Conservation (phyloP, 30 jellyfish, hydroid and myxozoan genomes). For the Rhopilema esculentum region DNA sequence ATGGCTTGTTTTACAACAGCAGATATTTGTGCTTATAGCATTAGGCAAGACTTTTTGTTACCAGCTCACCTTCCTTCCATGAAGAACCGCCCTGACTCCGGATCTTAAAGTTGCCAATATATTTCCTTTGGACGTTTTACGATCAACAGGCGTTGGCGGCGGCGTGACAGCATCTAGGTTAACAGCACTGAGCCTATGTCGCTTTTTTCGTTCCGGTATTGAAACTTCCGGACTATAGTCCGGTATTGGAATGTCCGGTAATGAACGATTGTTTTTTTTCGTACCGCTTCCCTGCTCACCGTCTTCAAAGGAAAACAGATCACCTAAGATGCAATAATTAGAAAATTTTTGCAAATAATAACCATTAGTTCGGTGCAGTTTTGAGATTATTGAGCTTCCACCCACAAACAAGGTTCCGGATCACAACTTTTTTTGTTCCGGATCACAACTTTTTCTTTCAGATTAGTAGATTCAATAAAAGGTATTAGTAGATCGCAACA, state of each 20-base stretch:
- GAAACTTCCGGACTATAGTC: background rate
- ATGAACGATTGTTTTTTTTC: background rate
- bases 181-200: slow-evolving; percentile 35
- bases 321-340: background rate
- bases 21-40: too few species aligned
- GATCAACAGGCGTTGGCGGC: background rate
- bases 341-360: too few species aligned
- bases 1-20: too few species aligned
- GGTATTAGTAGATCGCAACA: too few species aligned
- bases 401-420: too few species aligned
- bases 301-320: background rate
- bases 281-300: background rate
- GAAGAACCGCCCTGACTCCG: slow-evolving; percentile 53
- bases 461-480: too few species aligned
- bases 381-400: too few species aligned
- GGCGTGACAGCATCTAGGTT: background rate
- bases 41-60: background rate
- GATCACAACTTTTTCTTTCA: too few species aligned
- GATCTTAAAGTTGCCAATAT: slow-evolving; percentile 26
- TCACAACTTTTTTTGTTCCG: too few species aligned
- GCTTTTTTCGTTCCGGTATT: background rate
- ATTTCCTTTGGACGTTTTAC: slow-evolving; percentile 45
- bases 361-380: too few species aligned
- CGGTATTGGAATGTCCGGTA: background rate
- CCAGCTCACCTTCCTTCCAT: slow-evolving; percentile 44